Conservation (phyloP, 2,888 invertebrate species). For the Calameuta idolon region DNA sequence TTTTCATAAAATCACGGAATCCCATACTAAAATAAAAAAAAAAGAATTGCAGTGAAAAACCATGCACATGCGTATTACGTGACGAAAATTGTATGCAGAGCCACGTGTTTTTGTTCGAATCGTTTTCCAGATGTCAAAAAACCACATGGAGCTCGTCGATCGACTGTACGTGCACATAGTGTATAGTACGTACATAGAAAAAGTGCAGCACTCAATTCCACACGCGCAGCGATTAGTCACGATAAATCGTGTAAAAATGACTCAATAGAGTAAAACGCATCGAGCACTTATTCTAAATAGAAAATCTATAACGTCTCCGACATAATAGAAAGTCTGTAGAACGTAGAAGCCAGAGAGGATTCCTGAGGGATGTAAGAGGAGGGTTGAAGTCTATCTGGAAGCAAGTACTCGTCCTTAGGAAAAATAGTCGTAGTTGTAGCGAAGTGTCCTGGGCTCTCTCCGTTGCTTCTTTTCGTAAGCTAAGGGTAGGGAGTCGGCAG, state of each 20-base stretch:
- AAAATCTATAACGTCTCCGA: not conserved
- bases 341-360: not conserved
- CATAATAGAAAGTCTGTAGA: not conserved
- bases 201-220: not conserved
- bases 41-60: too few species aligned
- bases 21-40: too few species aligned
- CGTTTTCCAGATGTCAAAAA: not conserved
- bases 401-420: slow-evolving; percentile 1
- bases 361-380: not conserved
- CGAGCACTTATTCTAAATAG: slow-evolving; percentile 2
- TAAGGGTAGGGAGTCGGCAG: not conserved
- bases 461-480: not conserved
- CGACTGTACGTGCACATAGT: not conserved
- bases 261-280: not conserved
- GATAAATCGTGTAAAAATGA: not conserved
- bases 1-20: not conserved
- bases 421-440: not conserved
- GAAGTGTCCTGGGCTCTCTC: not conserved
- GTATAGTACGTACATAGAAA: not conserved
- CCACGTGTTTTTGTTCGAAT: not conserved
- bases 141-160: not conserved
- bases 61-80: not conserved
- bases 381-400: not conserved
- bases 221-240: not conserved
- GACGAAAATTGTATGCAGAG: not conserved